Percentiles rank a stretch among this genome's conserved stretches.
Evolutionary conservation across 2,888 invertebrate species (phyloP).

Genomic region (Sarcophaga caerulescens): DNA sequence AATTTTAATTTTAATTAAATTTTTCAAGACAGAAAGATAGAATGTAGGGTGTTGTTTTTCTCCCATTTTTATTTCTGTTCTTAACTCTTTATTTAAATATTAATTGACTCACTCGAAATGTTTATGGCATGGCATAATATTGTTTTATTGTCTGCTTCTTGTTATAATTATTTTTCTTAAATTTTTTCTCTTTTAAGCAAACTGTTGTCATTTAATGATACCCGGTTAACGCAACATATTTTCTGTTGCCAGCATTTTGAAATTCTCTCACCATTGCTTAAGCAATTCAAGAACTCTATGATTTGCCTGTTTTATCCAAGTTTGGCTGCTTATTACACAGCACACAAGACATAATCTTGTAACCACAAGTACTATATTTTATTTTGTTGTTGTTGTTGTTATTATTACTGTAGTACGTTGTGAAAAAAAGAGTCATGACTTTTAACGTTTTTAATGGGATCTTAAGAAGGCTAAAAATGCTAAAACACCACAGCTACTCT

Average conservation of each 20-base stretch:
- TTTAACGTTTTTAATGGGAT: constrained; percentile 9
- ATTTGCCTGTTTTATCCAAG: too few relatives aligned
- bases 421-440: constrained; percentile 24
- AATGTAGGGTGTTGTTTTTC: not conserved
- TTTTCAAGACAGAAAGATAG: too few relatives aligned
- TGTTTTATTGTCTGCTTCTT: not conserved
- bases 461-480: not conserved
- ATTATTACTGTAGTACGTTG: not conserved
- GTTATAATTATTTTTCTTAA: not conserved
- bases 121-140: not conserved
- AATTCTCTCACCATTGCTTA: too few relatives aligned
- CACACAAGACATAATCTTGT: too few relatives aligned
- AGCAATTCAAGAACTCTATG: too few relatives aligned
- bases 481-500: too few relatives aligned
- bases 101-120: constrained; percentile 35
- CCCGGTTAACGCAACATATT: not conserved
- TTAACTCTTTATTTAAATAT: constrained; percentile 38
- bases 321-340: too few relatives aligned
- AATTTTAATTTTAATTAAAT: too few relatives aligned
- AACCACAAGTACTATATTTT: too few relatives aligned
- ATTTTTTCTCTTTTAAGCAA: constrained; percentile 27
- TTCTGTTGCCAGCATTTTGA: too few relatives aligned
- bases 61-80: constrained; percentile 1
- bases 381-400: not conserved
- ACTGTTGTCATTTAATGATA: constrained; percentile 59